A percentile compares a stretch with the other conserved stretches of the same genome.
These are phyloP conservation scores for Palythoa heliodiscus DNA, from an alignment of 92 coral and sea anemone species.

Conservation along the genomic window DNA sequence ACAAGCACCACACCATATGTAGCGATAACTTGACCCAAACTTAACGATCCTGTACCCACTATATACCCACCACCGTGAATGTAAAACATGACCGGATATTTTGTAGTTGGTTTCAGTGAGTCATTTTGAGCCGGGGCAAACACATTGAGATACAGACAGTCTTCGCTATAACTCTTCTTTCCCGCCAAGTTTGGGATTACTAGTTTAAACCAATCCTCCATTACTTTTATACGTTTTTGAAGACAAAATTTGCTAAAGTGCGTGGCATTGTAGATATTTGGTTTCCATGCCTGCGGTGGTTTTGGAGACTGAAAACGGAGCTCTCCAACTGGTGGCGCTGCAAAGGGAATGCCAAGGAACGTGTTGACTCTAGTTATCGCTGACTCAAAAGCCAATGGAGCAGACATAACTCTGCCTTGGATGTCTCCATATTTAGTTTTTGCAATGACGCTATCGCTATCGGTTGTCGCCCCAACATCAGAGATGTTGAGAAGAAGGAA, in stretches of 20 bases:
- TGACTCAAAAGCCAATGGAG: no score
- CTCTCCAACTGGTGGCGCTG: slow-evolving; percentile 27
- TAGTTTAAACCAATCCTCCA: background rate
- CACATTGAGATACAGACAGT: no score
- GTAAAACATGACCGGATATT: background rate
- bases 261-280: background rate
- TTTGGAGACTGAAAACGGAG: slow-evolving; percentile 11
- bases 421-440: no score
- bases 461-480: no score
- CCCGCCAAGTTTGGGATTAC: background rate
- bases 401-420: no score
- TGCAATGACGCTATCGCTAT: no score
- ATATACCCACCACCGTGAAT: background rate
- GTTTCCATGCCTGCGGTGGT: background rate
- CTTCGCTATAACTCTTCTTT: background rate
- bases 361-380: no score
- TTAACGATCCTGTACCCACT: background rate
- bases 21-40: background rate
- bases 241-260: background rate
- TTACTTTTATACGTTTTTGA: background rate
- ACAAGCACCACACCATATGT: background rate
- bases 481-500: no score
- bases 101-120: background rate
- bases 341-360: background rate
- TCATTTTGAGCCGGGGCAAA: no score